These are phyloP conservation scores for Pararge aegeria DNA, from an alignment of 1,140 invertebrate genomes.

Conservation along the genomic window DNA sequence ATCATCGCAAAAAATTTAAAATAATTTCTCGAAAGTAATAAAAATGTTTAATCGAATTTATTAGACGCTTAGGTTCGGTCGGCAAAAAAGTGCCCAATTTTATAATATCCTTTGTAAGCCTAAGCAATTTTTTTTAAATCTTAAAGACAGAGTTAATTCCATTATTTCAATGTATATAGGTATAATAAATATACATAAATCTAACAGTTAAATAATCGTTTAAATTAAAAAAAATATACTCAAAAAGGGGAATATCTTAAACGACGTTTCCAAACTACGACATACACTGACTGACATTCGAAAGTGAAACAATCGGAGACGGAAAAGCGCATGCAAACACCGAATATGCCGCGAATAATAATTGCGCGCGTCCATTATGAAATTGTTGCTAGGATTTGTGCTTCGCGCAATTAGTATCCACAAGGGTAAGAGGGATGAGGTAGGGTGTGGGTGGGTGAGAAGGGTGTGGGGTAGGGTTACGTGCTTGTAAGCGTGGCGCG, in stretches of 20 bases:
- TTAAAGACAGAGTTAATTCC: too few relatives aligned
- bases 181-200: too few relatives aligned
- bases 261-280: constrained; percentile 15
- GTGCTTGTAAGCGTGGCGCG: constrained; percentile 57
- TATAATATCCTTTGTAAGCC: too few relatives aligned
- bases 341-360: constrained; percentile 35
- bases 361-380: constrained; percentile 38
- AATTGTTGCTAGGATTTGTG: constrained; percentile 35
- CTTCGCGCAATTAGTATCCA: constrained; percentile 66
- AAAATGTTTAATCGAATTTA: too few relatives aligned
- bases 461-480: constrained; percentile 31
- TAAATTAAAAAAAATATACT: too few relatives aligned
- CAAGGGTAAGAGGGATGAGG: constrained; percentile 37
- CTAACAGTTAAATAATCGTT: too few relatives aligned
- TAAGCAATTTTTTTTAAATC: too few relatives aligned
- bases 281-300: constrained; percentile 20
- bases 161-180: too few relatives aligned
- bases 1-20: too few relatives aligned
- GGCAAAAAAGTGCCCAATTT: too few relatives aligned
- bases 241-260: background rate
- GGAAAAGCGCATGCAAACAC: constrained; percentile 43
- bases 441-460: constrained; percentile 17
- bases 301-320: constrained; percentile 8
- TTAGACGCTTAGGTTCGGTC: too few relatives aligned
- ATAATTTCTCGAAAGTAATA: too few relatives aligned